A percentile compares a stretch with the other conserved stretches of the same genome.
Evolutionary conservation across 2,888 invertebrate genomes (phyloP).

Genomic region (Geotrupes spiniger): DNA sequence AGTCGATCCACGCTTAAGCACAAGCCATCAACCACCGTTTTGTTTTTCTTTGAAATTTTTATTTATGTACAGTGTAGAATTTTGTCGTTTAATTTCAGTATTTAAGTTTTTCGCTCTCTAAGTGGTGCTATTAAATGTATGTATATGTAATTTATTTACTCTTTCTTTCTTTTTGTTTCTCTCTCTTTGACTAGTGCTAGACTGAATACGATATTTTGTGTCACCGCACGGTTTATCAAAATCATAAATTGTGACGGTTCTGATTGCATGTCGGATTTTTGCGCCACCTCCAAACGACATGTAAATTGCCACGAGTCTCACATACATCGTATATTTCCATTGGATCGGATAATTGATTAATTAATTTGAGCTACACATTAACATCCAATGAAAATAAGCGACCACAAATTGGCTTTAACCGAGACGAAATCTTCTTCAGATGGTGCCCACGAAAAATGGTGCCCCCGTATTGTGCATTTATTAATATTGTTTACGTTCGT

Average conservation of each 20-base stretch:
- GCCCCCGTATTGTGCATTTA: slow-evolving; percentile 1
- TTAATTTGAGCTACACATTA: too few relatives aligned
- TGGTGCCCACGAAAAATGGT: neutral
- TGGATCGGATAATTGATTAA: too few relatives aligned
- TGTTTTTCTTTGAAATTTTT: slow-evolving; percentile 1
- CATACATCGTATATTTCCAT: too few relatives aligned
- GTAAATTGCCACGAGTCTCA: neutral
- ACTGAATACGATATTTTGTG: too few relatives aligned
- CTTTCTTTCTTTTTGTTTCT: slow-evolving; percentile 2
- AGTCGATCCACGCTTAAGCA: slow-evolving; percentile 49
- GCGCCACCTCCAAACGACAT: neutral
- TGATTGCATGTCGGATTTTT: slow-evolving; percentile 35
- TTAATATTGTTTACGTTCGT: slow-evolving; percentile 2
- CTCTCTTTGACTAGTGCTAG: slow-evolving; percentile 6
- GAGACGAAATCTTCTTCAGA: neutral
- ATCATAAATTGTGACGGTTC: slow-evolving; percentile 50
- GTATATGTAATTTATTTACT: slow-evolving; percentile 2
- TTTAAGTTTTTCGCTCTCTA: slow-evolving; percentile 14
- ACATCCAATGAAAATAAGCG: too few relatives aligned
- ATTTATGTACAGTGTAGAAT: slow-evolving; percentile 8
- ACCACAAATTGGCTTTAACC: too few relatives aligned
- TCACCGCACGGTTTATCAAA: slow-evolving; percentile 50
- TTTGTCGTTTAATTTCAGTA: slow-evolving; percentile 9
- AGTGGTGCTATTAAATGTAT: slow-evolving; percentile 22
- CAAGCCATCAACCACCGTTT: neutral